These are phyloP conservation scores for Rhadina sibilatrix DNA, from an alignment of 2,113 vertebrate species.

Conservation along the genomic window DNA sequence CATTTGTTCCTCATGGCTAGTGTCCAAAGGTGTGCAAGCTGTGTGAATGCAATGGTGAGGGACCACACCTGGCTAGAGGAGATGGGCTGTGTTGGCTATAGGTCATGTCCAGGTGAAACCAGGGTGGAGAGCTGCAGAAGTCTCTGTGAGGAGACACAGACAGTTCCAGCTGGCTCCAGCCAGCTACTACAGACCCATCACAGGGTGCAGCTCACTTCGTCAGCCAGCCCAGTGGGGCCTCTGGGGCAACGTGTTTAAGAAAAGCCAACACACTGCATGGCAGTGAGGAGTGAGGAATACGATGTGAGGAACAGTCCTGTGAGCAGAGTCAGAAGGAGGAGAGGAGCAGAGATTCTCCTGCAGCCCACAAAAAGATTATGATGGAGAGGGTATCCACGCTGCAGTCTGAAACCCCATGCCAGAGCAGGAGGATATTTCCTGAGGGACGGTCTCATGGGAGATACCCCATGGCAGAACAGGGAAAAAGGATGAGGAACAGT, in stretches of 20 bases:
- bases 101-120: too few relatives aligned
- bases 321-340: neutral
- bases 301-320: neutral
- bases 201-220: neutral
- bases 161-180: rapidly evolving
- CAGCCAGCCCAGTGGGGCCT: neutral
- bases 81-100: neutral
- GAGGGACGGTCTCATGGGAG: neutral
- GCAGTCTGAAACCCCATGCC: neutral
- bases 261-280: neutral
- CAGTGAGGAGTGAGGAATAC: neutral
- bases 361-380: rapidly evolving
- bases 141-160: neutral
- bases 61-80: too few relatives aligned
- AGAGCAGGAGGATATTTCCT: neutral
- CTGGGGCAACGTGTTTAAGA: rapidly evolving
- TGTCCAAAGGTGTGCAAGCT: neutral
- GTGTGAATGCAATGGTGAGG: neutral
- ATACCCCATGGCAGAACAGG: neutral
- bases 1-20: neutral
- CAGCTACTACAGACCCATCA: neutral
- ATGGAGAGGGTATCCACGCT: neutral
- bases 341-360: neutral
- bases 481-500: neutral
- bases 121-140: too few relatives aligned